These are phyloP conservation scores for Chrysogorgia sp. DNA, from an alignment of 92 coral and sea anemone species.

Conservation along the genomic window DNA sequence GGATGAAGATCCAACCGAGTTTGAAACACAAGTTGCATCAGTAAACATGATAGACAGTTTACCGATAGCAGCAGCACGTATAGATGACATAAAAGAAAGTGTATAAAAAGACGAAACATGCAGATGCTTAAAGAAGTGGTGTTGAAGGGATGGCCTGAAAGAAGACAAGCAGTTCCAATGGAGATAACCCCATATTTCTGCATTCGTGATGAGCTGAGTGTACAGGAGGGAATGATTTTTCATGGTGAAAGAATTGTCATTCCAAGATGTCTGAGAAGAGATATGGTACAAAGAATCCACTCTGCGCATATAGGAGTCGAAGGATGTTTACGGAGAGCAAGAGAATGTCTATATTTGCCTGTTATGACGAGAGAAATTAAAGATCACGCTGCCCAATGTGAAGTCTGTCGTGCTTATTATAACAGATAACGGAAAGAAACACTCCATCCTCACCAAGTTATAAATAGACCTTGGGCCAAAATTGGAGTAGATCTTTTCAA, in stretches of 20 bases:
- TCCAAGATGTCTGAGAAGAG: slow-evolving; percentile 40
- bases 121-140: slow-evolving; percentile 29
- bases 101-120: slow-evolving; percentile 32
- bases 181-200: slow-evolving; percentile 44
- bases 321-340: slow-evolving; percentile 16
- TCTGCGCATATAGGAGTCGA: slow-evolving; percentile 52
- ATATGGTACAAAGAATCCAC: slow-evolving; percentile 55
- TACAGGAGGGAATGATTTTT: slow-evolving; percentile 44
- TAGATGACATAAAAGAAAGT: slow-evolving; percentile 51
- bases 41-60: slow-evolving; percentile 38
- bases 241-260: slow-evolving; percentile 42
- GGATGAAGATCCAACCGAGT: slow-evolving; percentile 8
- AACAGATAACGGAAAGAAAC: slow-evolving; percentile 8
- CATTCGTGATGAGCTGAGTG: slow-evolving; percentile 45
- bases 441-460: background rate
- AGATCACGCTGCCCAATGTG: slow-evolving; percentile 14
- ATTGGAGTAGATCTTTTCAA: slow-evolving; percentile 52
- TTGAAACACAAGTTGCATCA: slow-evolving; percentile 24
- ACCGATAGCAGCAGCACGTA: slow-evolving; percentile 27
- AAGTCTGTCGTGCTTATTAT: background rate
- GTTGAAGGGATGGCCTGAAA: slow-evolving; percentile 47
- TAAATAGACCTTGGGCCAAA: slow-evolving; percentile 51
- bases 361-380: background rate
- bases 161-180: slow-evolving; percentile 35
- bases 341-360: slow-evolving; percentile 3